These are phyloP conservation scores for Crypturellus tataupa DNA, from an alignment of 2,797 vertebrate species.

Conservation along the genomic window DNA sequence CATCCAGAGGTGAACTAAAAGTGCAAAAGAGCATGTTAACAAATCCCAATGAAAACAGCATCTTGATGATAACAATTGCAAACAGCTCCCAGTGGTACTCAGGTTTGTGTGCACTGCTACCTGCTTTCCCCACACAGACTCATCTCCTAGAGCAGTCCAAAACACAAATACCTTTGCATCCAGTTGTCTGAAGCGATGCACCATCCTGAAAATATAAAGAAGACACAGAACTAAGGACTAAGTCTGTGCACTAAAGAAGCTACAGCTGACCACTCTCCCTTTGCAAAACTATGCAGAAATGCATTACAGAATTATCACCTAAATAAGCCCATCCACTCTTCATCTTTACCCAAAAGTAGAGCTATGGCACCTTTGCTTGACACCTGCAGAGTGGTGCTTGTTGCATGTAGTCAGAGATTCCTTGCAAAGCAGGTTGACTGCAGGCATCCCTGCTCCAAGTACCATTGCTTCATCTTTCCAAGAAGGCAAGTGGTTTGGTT, in stretches of 20 bases:
- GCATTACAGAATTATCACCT: background rate
- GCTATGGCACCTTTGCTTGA: background rate
- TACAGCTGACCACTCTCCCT: too few relatives aligned
- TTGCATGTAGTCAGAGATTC: background rate
- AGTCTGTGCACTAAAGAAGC: background rate
- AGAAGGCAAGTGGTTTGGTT: background rate
- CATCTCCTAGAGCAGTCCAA: background rate
- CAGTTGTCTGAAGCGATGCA: conserved; percentile 81
- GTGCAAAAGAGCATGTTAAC: rapidly evolving
- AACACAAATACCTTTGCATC: conserved; percentile 79
- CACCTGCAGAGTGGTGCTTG: background rate
- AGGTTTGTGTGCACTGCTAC: background rate
- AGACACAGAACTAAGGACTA: background rate
- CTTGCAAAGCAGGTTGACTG: background rate
- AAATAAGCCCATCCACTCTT: background rate
- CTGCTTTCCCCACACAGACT: background rate
- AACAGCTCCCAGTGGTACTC: rapidly evolving
- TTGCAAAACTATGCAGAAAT: background rate
- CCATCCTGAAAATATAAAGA: conserved; percentile 70
- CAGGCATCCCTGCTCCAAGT: background rate
- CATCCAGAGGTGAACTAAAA: background rate
- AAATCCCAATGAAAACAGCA: background rate
- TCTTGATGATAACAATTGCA: background rate
- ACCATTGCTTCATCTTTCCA: background rate
- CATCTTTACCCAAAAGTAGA: background rate